phyloP scores from a whole-genome alignment of 35 echinoderm and acorn worm genomes.

The Anneissia japonica region DNA sequence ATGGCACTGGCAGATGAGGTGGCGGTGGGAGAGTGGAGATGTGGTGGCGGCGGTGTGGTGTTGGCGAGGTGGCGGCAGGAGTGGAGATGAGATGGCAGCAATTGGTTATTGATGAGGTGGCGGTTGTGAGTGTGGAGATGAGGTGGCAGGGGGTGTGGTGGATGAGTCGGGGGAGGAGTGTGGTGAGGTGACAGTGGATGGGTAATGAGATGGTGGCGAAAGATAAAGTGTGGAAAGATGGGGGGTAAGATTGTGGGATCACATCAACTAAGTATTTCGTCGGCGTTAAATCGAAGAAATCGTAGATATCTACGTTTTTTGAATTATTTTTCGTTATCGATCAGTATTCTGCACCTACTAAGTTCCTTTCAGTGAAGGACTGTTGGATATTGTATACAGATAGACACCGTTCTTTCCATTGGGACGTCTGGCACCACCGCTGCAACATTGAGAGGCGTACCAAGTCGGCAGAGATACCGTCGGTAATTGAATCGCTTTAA shows the following conservation, averaged over 20 bases:
- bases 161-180: not conserved
- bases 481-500: not conserved
- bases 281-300: not conserved
- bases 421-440: not conserved
- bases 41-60: too few species aligned
- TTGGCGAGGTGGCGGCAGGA: too few species aligned
- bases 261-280: not conserved
- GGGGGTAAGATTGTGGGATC: too few species aligned
- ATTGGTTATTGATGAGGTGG: too few species aligned
- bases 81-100: too few species aligned
- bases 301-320: not conserved
- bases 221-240: too few species aligned
- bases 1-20: too few species aligned
- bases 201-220: too few species aligned
- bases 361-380: not conserved
- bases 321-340: not conserved
- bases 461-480: slow-evolving; percentile 1
- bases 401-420: not conserved
- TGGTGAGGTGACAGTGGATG: too few species aligned
- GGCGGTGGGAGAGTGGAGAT: too few species aligned
- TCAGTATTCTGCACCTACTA: slow-evolving; percentile 1
- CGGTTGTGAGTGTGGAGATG: too few species aligned
- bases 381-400: not conserved
- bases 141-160: not conserved
- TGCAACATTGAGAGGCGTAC: not conserved